phyloP scores from a whole-genome alignment of 1,140 invertebrate species.

The Drosophila nigrodunni region DNA sequence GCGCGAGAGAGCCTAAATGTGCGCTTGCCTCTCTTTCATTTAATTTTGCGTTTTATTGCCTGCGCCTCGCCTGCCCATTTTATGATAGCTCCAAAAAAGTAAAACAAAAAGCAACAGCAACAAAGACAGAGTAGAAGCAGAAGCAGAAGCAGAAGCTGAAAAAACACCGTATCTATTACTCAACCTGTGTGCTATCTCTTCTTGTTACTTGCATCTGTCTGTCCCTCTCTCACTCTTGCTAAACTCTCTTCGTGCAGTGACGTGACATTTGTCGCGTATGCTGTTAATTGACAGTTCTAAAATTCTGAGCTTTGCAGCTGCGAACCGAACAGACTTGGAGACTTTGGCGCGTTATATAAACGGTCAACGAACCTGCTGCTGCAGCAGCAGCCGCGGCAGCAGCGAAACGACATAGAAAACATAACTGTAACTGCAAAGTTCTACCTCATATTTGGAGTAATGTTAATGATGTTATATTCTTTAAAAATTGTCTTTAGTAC shows the following conservation, averaged over 20 bases:
- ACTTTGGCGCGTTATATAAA: slow-evolving; percentile 53
- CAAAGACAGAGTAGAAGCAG: not conserved
- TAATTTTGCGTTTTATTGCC: slow-evolving; percentile 38
- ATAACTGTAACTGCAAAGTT: not conserved
- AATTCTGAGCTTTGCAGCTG: slow-evolving; percentile 50
- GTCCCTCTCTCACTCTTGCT: slow-evolving; percentile 3
- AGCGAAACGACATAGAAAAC: not conserved
- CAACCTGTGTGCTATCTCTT: slow-evolving; percentile 37
- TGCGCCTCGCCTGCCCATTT: slow-evolving; percentile 29
- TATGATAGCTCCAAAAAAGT: slow-evolving; percentile 38
- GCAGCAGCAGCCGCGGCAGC: slow-evolving; percentile 7
- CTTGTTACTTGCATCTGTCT: slow-evolving; percentile 32
- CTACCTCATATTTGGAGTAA: not conserved
- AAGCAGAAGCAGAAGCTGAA: slow-evolving; percentile 6
- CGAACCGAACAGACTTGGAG: slow-evolving; percentile 17
- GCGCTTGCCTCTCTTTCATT: slow-evolving; percentile 30
- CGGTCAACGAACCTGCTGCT: slow-evolving; percentile 46
- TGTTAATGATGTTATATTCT: not conserved
- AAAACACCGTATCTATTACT: slow-evolving; percentile 52
- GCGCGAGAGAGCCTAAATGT: slow-evolving; percentile 1
- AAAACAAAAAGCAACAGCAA: not conserved
- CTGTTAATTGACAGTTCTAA: slow-evolving; percentile 52
- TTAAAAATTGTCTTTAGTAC: slow-evolving; percentile 1
- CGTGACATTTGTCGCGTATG: slow-evolving; percentile 55
- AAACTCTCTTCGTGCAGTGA: slow-evolving; percentile 31